Evolutionary conservation across 2,888 invertebrate genomes (phyloP).

Genomic region (Ennomos erosarius): DNA sequence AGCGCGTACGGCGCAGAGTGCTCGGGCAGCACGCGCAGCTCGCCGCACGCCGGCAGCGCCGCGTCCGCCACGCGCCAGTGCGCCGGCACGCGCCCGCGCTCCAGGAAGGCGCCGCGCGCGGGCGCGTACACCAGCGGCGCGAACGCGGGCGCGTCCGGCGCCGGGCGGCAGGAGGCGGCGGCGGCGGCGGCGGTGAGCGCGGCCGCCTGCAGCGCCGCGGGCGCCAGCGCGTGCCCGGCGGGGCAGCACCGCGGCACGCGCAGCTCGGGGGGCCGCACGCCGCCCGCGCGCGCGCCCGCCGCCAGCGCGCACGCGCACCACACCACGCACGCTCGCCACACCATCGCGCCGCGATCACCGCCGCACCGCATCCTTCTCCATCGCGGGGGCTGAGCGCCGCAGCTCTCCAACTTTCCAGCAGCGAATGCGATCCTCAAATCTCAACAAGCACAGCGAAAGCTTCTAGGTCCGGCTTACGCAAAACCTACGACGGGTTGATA

Average conservation of each 20-base stretch:
- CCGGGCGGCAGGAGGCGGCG: conserved; percentile 77
- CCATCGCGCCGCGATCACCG: conserved; percentile 44
- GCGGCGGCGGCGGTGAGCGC: conserved; percentile 70
- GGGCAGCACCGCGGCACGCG: conserved; percentile 66
- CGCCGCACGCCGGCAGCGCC: conserved; percentile 66
- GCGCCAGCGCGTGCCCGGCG: conserved; percentile 55
- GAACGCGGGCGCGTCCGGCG: conserved; percentile 71
- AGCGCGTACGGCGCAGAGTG: conserved; percentile 79
- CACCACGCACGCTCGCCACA: conserved; percentile 40
- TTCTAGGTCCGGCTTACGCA: too few species aligned
- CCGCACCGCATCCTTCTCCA: conserved; percentile 20
- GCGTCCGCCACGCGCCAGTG: conserved; percentile 76
- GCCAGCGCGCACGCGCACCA: conserved; percentile 51
- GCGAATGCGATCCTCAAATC: conserved; percentile 1
- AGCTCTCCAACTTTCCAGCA: not conserved
- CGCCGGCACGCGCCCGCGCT: conserved; percentile 69
- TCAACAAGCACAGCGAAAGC: not conserved
- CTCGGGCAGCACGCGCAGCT: conserved; percentile 65
- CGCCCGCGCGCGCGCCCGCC: conserved; percentile 37
- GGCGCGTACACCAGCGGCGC: conserved; percentile 86
- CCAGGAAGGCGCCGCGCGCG: conserved; percentile 64
- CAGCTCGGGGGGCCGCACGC: conserved; percentile 58
- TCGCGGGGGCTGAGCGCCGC: conserved; percentile 11
- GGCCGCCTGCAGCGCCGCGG: conserved; percentile 55
- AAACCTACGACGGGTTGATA: not conserved